phyloP scores from a whole-genome alignment of 2,797 vertebrate genomes.

The Microhierax caerulescens region DNA sequence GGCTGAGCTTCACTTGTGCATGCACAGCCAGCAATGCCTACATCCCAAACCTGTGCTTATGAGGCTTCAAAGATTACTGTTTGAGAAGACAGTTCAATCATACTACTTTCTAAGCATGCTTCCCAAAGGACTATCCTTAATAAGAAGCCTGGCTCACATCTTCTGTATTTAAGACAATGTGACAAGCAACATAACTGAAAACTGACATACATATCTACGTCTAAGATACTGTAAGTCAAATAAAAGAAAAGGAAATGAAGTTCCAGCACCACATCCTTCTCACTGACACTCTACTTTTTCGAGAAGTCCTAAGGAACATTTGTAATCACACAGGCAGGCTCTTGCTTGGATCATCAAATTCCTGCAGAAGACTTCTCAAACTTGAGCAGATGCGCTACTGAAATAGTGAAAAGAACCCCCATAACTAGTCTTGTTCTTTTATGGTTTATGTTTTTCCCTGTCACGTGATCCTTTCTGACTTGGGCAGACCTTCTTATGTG shows the following conservation, averaged over 20 bases:
- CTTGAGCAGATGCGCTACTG: not conserved
- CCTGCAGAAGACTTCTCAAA: not conserved
- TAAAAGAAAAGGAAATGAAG: not conserved
- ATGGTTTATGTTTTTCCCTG: not conserved
- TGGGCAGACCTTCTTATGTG: not conserved
- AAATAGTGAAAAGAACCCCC: not conserved
- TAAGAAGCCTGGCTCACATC: not conserved
- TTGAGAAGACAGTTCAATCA: not conserved
- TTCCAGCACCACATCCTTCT: not conserved
- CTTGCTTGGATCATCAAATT: not conserved
- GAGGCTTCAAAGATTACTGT: not conserved
- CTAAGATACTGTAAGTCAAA: not conserved
- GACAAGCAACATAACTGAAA: not conserved
- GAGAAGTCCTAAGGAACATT: not conserved
- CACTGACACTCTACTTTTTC: not conserved
- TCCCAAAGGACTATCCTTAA: not conserved
- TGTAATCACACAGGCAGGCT: not conserved
- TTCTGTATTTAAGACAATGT: not conserved
- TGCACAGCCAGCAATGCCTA: not conserved
- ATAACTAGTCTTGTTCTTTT: not conserved
- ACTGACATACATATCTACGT: not conserved
- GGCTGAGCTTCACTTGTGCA: not conserved
- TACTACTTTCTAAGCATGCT: not conserved
- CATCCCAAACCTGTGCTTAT: not conserved
- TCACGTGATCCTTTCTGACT: not conserved